Evolutionary conservation across 1,140 invertebrate genomes (phyloP).

Genomic region (Zelostemma sp.): DNA sequence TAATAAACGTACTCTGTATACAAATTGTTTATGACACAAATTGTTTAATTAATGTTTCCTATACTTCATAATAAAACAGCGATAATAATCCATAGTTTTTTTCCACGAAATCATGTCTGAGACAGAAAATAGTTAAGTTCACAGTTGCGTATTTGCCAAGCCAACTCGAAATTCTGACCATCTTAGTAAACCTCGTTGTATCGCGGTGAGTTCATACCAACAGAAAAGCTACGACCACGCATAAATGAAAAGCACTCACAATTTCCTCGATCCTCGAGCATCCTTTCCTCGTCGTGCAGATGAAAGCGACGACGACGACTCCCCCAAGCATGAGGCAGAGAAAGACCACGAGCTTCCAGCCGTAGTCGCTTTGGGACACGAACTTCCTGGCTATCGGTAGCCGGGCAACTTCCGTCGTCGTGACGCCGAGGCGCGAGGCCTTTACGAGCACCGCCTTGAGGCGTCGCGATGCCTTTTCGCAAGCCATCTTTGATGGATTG

Average conservation of each 20-base stretch:
- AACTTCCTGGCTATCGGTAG: constrained; percentile 61
- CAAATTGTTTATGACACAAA: too few relatives aligned
- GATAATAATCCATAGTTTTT: too few relatives aligned
- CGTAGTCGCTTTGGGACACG: constrained; percentile 62
- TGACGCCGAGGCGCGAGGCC: constrained; percentile 60
- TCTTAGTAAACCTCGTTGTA: too few relatives aligned
- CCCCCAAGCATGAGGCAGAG: constrained; percentile 63
- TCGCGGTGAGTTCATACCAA: too few relatives aligned
- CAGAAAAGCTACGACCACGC: too few relatives aligned
- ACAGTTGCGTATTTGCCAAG: too few relatives aligned
- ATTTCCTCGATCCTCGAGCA: constrained; percentile 67
- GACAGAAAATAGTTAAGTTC: too few relatives aligned
- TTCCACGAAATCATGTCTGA: too few relatives aligned
- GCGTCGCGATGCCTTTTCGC: constrained; percentile 63
- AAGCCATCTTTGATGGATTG: constrained; percentile 62
- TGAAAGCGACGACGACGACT: constrained; percentile 63
- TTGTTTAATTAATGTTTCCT: too few relatives aligned
- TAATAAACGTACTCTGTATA: too few relatives aligned
- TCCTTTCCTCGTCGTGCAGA: constrained; percentile 63
- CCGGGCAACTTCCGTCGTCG: constrained; percentile 56
- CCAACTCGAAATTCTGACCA: too few relatives aligned
- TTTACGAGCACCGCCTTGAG: constrained; percentile 61
- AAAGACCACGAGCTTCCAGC: constrained; percentile 65
- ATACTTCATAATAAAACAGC: too few relatives aligned
- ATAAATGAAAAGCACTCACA: constrained; percentile 55